Base-by-base conservation (phyloP, 2,888 invertebrate genomes). In the Lochmaea crataegi region DNA sequence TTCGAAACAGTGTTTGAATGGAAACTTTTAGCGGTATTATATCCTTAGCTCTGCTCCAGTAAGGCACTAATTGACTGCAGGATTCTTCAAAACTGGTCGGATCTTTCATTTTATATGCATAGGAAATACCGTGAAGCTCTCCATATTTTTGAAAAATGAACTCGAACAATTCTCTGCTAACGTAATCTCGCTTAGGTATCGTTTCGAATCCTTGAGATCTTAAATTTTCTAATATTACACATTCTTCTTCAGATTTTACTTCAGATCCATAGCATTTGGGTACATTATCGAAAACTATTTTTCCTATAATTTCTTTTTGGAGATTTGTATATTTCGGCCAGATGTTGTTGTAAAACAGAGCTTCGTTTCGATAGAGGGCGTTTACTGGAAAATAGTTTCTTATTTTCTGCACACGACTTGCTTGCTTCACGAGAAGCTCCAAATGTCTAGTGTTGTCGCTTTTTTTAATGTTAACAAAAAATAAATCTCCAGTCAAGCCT, bases 71-170 rank as follows among this genome's bases (percentile, higher is more conserved):
- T 0, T 26, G 6, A 10, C 4, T 41, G 16, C 57, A 14, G 10
- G 73, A 2, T 51, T 74, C 51, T 3, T 73, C 22, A 73, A 75
- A 81, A 10, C 69, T 68, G 53, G 71, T 70, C 0, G 72, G 71
- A 38, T 77, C 57, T 41, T 75, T 61, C 41, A 77, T 69, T 68
- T 74, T 78, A 48, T 78, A 67, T 2, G 77, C 81, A 48, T 78
- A 78, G 0, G 80, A 79, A 22, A 78, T 53, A 14, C 77, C 80
- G 68, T 83, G 83, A 32, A 80, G 78, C 63, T 74, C 73, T 6
- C 77, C 83, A 32, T 82, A 79, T 42, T 77, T 76, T 53, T 76
- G 73, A 14, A 81, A 63, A 53, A 81, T 75, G 1, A 78, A 26
- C n/a, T 73, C 71, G 1, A 77, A 60, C 45, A 81, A 80, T 42